Conservation (phyloP, 2,113 vertebrate genomes). For the Antechinus stuartii region DNA sequence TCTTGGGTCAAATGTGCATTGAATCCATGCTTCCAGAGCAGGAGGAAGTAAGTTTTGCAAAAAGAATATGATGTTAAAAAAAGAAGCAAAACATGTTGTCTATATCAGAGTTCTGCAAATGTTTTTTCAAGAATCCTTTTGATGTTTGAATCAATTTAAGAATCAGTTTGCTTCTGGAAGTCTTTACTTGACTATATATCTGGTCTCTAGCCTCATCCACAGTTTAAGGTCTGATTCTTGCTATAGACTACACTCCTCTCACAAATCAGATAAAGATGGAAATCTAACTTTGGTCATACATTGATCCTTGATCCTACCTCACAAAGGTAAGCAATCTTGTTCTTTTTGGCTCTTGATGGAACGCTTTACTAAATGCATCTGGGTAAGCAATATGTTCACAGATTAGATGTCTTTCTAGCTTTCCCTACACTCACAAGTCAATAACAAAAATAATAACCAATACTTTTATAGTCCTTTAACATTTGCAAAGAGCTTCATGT, state of each 20-base stretch:
- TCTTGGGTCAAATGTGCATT: background rate
- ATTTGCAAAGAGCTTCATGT: background rate
- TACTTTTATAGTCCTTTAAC: background rate
- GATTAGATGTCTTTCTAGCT: background rate
- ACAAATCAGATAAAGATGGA: background rate
- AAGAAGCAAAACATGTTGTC: background rate
- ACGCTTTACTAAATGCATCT: background rate
- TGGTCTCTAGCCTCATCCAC: background rate
- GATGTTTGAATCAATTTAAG: background rate
- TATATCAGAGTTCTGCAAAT: background rate
- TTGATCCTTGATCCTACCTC: background rate
- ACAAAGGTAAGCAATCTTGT: background rate
- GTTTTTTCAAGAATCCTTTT: background rate
- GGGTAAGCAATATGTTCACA: background rate
- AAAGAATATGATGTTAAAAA: background rate
- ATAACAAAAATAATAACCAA: background rate
- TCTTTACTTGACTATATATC: background rate
- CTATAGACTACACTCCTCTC: background rate
- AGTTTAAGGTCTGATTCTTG: background rate
- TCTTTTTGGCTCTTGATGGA: background rate
- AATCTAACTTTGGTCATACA: background rate
- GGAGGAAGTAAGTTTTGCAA: background rate
- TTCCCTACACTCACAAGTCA: background rate
- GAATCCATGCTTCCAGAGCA: background rate
- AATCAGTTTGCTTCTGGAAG: background rate